Evolutionary conservation across 2,888 invertebrate genomes (phyloP), one percentile per base, ranked within the genome.

Genomic region (Drosophila borealis): DNA sequence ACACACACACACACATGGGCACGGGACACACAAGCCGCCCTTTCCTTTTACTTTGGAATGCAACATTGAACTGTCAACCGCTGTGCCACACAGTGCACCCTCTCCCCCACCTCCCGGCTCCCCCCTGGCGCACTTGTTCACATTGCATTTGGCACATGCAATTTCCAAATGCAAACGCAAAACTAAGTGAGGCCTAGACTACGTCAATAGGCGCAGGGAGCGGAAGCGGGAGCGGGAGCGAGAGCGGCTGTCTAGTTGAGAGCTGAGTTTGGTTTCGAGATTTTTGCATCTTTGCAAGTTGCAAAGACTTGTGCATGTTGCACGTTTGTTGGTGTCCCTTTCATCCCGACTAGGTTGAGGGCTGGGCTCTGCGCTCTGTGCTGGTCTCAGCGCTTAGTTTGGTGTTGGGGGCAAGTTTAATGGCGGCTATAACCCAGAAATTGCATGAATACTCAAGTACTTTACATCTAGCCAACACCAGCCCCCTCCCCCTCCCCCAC

Each of bases 31-130:
- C 21, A 37, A 37, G 11, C 21, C 29, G 55, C 21, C 50, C 62
- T 74, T 29, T 42, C n/a, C 73, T 67, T 75, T 73, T 76, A 73
- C 74, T 80, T 80, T 70, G 77, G 64, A 71, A 80, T 78, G 82
- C 88, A 88, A 82, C 82, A 82, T 88, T 88, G 86, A 88, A 82
- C 88, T 82, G 88, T 82, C 82, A 88, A 82, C 88, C 81, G 67
- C 63, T 80, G 48, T 51, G 46, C 21, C 33, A 21, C 14, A 36
- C 14, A 13, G 33, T 44, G 56, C 37, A 36, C 46, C 14, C 34
- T 39, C 19, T 4, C 13, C 33, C n/a, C n/a, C 21, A 9, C 9
- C 8, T 2, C 17, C 14, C 1, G 4, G 4, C 6, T 34, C 11
- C 17, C 44, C 51, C 63, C 70, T n/a, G 8, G 29, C 8, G 25